phyloP scores from a whole-genome alignment of 2,797 vertebrate species.

The Fratercula arctica region DNA sequence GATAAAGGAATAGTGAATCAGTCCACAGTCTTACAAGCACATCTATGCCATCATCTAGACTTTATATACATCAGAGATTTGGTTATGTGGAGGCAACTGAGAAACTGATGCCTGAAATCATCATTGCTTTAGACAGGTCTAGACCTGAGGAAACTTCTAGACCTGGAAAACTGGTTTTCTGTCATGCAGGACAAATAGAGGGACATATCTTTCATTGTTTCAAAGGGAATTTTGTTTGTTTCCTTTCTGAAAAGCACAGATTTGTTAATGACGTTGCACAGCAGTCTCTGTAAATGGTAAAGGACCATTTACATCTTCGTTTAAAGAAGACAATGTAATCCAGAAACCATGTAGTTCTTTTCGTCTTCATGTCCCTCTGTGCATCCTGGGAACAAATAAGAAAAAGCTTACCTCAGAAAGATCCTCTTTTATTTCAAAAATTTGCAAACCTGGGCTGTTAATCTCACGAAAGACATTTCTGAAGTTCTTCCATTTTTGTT shows the following conservation, averaged over 20 bases:
- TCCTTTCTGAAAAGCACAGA: neutral
- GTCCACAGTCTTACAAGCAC: neutral
- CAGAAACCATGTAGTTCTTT: neutral
- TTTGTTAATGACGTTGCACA: neutral
- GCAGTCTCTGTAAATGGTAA: neutral
- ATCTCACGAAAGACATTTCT: neutral
- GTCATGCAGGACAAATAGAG: neutral
- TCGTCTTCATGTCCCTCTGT: neutral
- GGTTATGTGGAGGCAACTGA: neutral
- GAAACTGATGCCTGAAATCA: neutral
- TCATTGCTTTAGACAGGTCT: neutral
- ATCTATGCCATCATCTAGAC: neutral
- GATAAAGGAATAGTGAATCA: neutral
- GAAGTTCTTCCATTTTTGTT: neutral
- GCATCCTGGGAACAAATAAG: neutral
- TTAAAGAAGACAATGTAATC: neutral
- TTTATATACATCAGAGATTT: neutral
- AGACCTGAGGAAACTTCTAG: neutral
- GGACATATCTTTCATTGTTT: neutral
- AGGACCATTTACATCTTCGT: neutral
- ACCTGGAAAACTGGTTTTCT: neutral
- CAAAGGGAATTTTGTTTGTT: neutral
- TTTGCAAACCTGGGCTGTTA: neutral
- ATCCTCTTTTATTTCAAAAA: neutral
- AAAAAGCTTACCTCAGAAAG: neutral